These are phyloP conservation scores for Caenorhabditis elegans DNA, from an alignment of 1,140 invertebrate genomes.

Conservation along the genomic window WBcel235 BX284602.5:10994001-10994500, in stretches of 20 bases:
- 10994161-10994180: slow-evolving; percentile 52
- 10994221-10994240: slow-evolving; percentile 55
- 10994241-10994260: slow-evolving; percentile 39
- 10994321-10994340: slow-evolving; percentile 89
- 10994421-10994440: too few relatives aligned
- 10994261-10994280: not conserved
- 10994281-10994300: slow-evolving; percentile 70
- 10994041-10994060: not conserved
- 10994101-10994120: not conserved
- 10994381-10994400: slow-evolving; percentile 57
- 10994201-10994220: slow-evolving; percentile 54
- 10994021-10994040: slow-evolving; percentile 6
- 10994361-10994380: slow-evolving; percentile 60
- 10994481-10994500: too few relatives aligned
- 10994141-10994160: slow-evolving; percentile 59
- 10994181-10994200: slow-evolving; percentile 62
- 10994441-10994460: too few relatives aligned
- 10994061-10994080: not conserved
- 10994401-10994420: slow-evolving; percentile 60
- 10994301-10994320: slow-evolving; percentile 91
- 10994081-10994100: not conserved
- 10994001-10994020: not conserved
- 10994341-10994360: slow-evolving; percentile 78
- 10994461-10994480: too few relatives aligned
- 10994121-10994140: not conserved